Percentiles rank a stretch among this genome's conserved stretches.
Conservation (phyloP, 2,113 vertebrate species). For the Sciurus niger region DNA sequence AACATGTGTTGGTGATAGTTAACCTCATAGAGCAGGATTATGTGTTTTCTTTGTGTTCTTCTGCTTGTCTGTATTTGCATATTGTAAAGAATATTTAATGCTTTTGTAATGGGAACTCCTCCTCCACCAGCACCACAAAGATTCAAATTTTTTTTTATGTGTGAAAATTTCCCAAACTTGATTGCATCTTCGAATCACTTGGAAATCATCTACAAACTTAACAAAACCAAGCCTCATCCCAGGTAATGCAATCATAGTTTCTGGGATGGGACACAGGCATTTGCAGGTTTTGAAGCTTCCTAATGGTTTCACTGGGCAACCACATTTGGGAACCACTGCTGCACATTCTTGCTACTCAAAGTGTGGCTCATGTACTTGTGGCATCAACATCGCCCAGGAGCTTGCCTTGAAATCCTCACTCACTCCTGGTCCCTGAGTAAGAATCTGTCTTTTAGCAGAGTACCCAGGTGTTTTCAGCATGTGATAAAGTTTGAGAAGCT, state of each 20-base stretch:
- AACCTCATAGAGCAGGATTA: neutral
- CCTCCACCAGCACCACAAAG: neutral
- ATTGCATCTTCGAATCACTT: neutral
- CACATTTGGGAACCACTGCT: neutral
- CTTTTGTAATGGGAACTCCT: neutral
- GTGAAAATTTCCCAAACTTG: neutral
- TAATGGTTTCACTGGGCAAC: neutral
- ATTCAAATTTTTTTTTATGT: neutral
- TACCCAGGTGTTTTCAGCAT: neutral
- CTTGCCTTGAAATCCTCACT: neutral
- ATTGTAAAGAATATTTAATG: neutral
- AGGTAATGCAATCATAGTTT: neutral
- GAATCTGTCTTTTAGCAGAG: neutral
- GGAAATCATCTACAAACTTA: neutral
- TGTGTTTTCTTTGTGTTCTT: neutral
- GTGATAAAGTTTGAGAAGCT: neutral
- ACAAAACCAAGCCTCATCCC: neutral
- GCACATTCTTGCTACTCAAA: neutral
- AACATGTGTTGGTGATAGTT: neutral
- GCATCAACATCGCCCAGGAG: too few species aligned
- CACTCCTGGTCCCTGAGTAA: neutral
- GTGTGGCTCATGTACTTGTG: rapidly evolving
- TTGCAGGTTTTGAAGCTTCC: neutral
- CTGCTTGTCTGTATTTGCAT: neutral
- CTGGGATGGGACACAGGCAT: neutral